Base-by-base conservation (phyloP, 2,888 invertebrate genomes). In the Eumerus sabulonum region DNA sequence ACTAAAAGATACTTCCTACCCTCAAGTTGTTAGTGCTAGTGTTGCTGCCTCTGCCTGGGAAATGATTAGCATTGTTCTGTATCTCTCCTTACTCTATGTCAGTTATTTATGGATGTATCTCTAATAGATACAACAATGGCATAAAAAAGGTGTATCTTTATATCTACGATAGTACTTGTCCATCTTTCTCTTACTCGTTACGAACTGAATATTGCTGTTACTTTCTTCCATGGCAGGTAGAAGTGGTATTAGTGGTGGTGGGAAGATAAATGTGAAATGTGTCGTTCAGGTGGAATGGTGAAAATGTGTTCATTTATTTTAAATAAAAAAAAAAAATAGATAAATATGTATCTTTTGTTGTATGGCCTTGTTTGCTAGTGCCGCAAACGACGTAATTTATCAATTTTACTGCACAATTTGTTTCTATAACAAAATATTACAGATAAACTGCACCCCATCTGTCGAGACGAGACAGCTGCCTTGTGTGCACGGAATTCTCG, bases 341-440 rank as follows among this genome's bases (percentile, higher is more conserved):
- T 74, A 64, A 70, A 70, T 60, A 74, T 74, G 54, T 79, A 74
- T 70, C 74, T 79, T 64, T 70, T 74, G 68, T 73, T 63, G 63
- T 64, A 62, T 60, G 68, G 63, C 63, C 63, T 62, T 73, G 74
- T 79, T 79, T 79, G 79, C 74, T 70, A 70, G 74, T 79, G 74
- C 79, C 79, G 79, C 79, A 79, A 79, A 79, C 60, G 74, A 74
- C 57, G 54, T 64, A 60, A 79, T 79, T 74, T 79, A 79, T 79
- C 79, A 79, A 74, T 64, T 64, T 79, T 60, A 74, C 54, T 70
- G 60, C 70, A 74, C 59, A 70, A 74, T 79, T 74, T 74, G 79
- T 79, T 74, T 11, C 54, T 16, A 45, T 19, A 19, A 12, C 9
- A n/a, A 60, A 40, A 16, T 36, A 9, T 2, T 53, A 50, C 2